phyloP scores from a whole-genome alignment of 35 echinoderm and acorn worm species.

The Strongylocentrotus purpuratus region DNA sequence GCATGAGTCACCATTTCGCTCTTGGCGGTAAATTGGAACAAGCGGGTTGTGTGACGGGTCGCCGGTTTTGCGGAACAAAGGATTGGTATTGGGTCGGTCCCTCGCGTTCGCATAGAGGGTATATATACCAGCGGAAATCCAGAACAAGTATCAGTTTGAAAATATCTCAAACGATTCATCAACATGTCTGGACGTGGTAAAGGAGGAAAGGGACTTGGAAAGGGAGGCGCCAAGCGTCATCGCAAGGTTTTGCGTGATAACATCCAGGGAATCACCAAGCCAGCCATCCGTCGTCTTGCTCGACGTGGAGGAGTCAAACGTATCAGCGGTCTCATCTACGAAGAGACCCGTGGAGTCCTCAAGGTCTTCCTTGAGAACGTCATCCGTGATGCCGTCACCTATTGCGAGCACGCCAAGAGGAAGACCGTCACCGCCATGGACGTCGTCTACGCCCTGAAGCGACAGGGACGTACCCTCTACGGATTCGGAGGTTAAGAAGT shows the following conservation, averaged over 20 bases:
- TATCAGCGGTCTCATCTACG: constrained; percentile 99
- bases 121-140: not conserved
- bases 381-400: constrained; percentile 97
- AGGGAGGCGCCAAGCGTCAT: constrained; percentile 88
- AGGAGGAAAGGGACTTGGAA: constrained; percentile 89
- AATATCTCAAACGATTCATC: not conserved
- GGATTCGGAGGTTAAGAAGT: constrained; percentile 71
- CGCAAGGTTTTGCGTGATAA: constrained; percentile 86
- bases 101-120: not conserved
- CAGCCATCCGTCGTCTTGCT: constrained; percentile 95
- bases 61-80: not conserved
- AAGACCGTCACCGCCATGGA: constrained; percentile 92
- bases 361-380: constrained; percentile 94
- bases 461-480: constrained; percentile 78
- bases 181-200: constrained; percentile 88
- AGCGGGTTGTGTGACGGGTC: not conserved
- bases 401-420: constrained; percentile 92
- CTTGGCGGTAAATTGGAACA: constrained; percentile 1
- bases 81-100: not conserved
- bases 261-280: constrained; percentile 93
- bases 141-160: not conserved
- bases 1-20: not conserved
- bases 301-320: constrained; percentile 98
- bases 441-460: constrained; percentile 84
- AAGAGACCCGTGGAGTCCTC: constrained; percentile 96